Evolutionary conservation across 64 coral and sea anemone genomes (phyloP).

Genomic region (Montipora sp.): DNA sequence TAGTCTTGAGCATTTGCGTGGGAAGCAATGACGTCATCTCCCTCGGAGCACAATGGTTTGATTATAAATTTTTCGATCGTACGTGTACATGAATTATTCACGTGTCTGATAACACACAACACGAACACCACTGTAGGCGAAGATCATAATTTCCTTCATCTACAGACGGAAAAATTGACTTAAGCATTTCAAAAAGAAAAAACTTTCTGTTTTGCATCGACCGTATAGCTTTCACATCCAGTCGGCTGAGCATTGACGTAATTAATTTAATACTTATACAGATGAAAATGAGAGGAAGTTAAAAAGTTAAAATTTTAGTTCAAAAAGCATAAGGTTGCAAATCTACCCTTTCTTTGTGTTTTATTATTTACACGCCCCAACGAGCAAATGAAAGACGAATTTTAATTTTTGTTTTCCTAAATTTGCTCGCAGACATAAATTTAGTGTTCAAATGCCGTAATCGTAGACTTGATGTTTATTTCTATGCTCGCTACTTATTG

Average conservation of each 20-base stretch:
- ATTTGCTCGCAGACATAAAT: slow-evolving; percentile 39
- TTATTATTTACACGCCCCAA: neutral
- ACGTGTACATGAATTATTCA: slow-evolving; percentile 50
- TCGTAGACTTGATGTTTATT: slow-evolving; percentile 55
- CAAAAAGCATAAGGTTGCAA: neutral
- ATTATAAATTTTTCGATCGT: slow-evolving; percentile 13
- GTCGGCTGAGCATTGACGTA: neutral
- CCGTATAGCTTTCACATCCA: neutral
- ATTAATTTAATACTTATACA: neutral
- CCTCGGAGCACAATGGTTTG: slow-evolving; percentile 16
- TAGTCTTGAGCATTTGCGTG: slow-evolving; percentile 36
- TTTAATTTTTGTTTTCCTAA: slow-evolving; percentile 26
- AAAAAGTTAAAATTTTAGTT: neutral
- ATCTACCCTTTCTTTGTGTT: neutral
- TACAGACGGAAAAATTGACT: neutral
- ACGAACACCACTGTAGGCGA: slow-evolving; percentile 9
- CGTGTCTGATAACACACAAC: slow-evolving; percentile 9
- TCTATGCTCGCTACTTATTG: slow-evolving; percentile 49
- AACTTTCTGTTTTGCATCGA: neutral
- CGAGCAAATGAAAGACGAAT: neutral
- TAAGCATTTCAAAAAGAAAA: neutral
- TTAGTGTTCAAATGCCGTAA: slow-evolving; percentile 69
- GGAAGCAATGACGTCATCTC: slow-evolving; percentile 33
- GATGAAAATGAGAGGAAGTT: neutral
- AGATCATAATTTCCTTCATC: slow-evolving; percentile 8